Conservation (phyloP, 2,113 vertebrate genomes). For the Mustelus asterias region DNA sequence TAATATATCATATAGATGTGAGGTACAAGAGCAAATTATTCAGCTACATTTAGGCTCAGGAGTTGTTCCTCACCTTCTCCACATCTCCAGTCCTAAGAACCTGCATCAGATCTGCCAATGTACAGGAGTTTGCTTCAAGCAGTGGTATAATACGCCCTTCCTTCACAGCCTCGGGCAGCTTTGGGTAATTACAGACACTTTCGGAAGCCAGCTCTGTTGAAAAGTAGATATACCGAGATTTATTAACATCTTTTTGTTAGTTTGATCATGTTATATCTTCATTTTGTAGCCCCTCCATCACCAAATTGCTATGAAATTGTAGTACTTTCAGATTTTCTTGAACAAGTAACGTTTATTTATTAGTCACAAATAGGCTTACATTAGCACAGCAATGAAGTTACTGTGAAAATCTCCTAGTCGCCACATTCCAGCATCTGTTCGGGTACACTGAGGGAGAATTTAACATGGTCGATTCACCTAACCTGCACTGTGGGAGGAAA, state of each 20-base stretch:
- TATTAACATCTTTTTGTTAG: neutral
- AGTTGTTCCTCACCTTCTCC: slow-evolving; percentile 47
- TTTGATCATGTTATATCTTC: neutral
- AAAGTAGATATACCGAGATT: slow-evolving; percentile 27
- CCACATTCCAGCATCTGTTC: too few relatives aligned
- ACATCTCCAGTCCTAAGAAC: neutral
- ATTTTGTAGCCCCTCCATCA: neutral
- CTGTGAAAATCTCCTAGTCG: too few relatives aligned
- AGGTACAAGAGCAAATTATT: neutral
- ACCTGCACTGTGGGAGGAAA: too few relatives aligned
- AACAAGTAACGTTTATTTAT: neutral
- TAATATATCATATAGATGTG: too few relatives aligned
- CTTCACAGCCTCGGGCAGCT: slow-evolving; percentile 38
- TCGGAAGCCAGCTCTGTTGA: slow-evolving; percentile 40
- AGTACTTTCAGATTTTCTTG: neutral
- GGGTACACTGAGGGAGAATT: too few relatives aligned
- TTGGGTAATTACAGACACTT: neutral
- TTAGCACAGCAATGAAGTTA: too few relatives aligned
- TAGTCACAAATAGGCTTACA: too few relatives aligned
- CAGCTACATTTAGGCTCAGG: neutral
- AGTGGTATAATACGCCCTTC: slow-evolving; percentile 34
- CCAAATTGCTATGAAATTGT: neutral
- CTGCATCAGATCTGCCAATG: neutral
- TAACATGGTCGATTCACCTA: too few relatives aligned
- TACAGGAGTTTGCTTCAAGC: slow-evolving; percentile 37